Percentiles rank a stretch among this genome's conserved stretches.
Evolutionary conservation across 2,797 vertebrate species (phyloP).

Genomic region (Lagodon rhomboides): DNA sequence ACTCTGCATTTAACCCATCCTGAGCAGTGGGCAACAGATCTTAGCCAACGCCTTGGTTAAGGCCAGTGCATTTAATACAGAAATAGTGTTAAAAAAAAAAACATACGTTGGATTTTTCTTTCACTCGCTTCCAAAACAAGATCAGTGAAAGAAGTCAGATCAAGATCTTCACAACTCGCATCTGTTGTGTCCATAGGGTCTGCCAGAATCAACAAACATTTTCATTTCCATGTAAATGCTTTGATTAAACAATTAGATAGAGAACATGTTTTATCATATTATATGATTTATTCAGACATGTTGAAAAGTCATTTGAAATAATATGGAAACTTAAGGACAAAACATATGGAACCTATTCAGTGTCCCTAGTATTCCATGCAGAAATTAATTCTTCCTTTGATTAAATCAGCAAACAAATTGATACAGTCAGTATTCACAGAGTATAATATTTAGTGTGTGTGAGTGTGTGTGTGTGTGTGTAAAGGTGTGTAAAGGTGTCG

Average conservation of each 20-base stretch:
- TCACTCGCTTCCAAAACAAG: too few species aligned
- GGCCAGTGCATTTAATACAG: too few species aligned
- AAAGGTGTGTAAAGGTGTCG: neutral
- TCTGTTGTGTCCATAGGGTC: too few species aligned
- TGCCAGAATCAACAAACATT: too few species aligned
- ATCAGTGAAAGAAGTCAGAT: too few species aligned
- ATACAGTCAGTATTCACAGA: neutral
- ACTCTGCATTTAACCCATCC: too few species aligned
- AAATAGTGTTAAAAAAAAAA: too few species aligned
- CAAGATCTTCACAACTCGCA: too few species aligned
- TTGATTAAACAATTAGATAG: neutral
- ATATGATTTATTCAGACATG: neutral
- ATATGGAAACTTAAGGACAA: neutral
- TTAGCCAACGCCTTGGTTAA: too few species aligned
- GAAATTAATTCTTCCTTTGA: neutral
- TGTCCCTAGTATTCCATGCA: neutral
- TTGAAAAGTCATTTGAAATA: neutral
- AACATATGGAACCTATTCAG: neutral
- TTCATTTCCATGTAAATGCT: too few species aligned
- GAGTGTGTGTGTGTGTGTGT: slow-evolving; percentile 4
- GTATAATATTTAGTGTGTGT: neutral
- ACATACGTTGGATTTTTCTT: too few species aligned
- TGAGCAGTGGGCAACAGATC: too few species aligned
- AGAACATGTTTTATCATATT: neutral
- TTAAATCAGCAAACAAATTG: neutral